Evolutionary conservation across 2,888 invertebrate species (phyloP).

Genomic region (Atherix ibis): DNA sequence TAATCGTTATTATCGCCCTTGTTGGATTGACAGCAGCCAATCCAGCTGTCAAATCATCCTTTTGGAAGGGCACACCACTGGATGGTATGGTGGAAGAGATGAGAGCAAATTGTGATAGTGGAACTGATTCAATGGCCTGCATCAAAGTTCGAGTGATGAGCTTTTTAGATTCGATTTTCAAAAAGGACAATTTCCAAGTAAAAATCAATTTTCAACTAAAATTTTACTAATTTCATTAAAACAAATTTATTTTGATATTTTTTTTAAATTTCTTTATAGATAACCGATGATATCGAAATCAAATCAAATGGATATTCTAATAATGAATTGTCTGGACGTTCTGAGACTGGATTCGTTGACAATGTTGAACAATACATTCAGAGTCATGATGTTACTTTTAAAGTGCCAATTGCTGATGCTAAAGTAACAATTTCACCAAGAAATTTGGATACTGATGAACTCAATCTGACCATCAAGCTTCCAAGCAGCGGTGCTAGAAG

Average conservation of each 20-base stretch:
- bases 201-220: constrained; percentile 14
- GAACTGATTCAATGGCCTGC: constrained; percentile 64
- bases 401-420: constrained; percentile 53
- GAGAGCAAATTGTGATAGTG: constrained; percentile 54
- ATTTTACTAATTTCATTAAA: background rate
- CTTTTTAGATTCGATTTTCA: constrained; percentile 59
- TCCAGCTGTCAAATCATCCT: constrained; percentile 42
- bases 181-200: constrained; percentile 66
- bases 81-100: constrained; percentile 61
- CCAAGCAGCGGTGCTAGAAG: constrained; percentile 24
- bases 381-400: constrained; percentile 64
- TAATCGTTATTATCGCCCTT: constrained; percentile 25
- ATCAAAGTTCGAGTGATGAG: constrained; percentile 71
- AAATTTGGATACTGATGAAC: constrained; percentile 58
- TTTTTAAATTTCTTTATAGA: constrained; percentile 37
- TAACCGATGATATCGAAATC: constrained; percentile 58
- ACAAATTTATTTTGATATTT: too few relatives aligned
- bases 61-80: constrained; percentile 56
- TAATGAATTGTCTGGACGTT: constrained; percentile 40
- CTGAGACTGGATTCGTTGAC: constrained; percentile 45
- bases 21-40: constrained; percentile 43
- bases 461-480: constrained; percentile 57
- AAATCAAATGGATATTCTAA: constrained; percentile 50
- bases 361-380: constrained; percentile 55
- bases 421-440: constrained; percentile 62